phyloP scores from a whole-genome alignment of 2,888 invertebrate genomes.

The Drosophila limbata region DNA sequence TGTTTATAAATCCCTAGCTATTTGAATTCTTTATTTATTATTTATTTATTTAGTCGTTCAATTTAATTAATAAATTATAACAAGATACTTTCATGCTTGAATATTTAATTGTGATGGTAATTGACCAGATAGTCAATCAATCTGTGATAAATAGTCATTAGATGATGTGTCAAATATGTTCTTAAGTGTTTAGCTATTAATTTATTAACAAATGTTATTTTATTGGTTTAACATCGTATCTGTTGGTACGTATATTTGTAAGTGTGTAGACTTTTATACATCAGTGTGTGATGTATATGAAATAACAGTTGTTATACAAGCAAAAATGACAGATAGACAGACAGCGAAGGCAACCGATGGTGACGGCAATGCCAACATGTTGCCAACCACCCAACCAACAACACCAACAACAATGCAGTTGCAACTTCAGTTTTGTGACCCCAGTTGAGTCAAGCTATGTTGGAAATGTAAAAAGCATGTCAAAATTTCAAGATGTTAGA shows the following conservation, averaged over 20 bases:
- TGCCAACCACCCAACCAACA: constrained; percentile 42
- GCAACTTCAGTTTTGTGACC: constrained; percentile 50
- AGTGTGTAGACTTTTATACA: constrained; percentile 14
- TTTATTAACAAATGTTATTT: not conserved
- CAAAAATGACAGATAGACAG: constrained; percentile 65
- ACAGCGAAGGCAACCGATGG: constrained; percentile 36
- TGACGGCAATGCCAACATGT: constrained; percentile 49
- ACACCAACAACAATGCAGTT: constrained; percentile 31
- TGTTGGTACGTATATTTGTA: constrained; percentile 12
- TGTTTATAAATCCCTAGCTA: too few species aligned
- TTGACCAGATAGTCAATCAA: too few species aligned
- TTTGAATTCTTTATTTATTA: too few species aligned
- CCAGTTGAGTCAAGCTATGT: constrained; percentile 42
- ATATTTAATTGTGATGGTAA: too few species aligned
- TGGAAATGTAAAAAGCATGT: constrained; percentile 79
- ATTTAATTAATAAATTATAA: too few species aligned
- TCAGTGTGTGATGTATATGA: constrained; percentile 28
- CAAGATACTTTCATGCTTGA: too few species aligned
- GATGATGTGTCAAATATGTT: too few species aligned
- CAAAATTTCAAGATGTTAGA: constrained; percentile 65
- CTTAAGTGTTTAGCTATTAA: too few species aligned
- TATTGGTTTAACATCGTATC: not conserved
- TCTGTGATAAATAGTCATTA: too few species aligned
- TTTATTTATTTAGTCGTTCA: too few species aligned
- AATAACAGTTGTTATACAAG: constrained; percentile 64